Evolutionary conservation across 2,888 invertebrate genomes (phyloP).

Genomic region (Leptinotarsa rubiginosa): DNA sequence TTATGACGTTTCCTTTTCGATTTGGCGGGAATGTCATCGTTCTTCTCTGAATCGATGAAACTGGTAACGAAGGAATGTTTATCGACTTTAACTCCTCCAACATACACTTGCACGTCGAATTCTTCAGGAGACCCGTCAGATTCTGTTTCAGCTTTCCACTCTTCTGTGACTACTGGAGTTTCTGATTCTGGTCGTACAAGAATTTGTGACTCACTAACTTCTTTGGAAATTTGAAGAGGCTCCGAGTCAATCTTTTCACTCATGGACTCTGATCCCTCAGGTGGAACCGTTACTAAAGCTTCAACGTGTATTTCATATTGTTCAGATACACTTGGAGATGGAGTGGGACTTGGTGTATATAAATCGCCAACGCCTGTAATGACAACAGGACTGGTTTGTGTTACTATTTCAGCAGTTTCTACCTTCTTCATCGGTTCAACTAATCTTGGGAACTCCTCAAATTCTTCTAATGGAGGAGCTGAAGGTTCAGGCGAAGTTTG

Average conservation of each 20-base stretch:
- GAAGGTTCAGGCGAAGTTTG: slow-evolving; percentile 50
- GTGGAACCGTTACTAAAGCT: slow-evolving; percentile 71
- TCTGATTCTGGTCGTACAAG: slow-evolving; percentile 25
- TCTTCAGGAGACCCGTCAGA: slow-evolving; percentile 55
- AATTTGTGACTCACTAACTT: slow-evolving; percentile 33
- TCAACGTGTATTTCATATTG: slow-evolving; percentile 73
- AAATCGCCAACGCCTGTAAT: slow-evolving; percentile 58
- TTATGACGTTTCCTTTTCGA: slow-evolving; percentile 46
- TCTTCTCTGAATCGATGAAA: slow-evolving; percentile 53
- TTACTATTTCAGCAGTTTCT: slow-evolving; percentile 62
- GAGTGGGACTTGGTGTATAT: slow-evolving; percentile 44
- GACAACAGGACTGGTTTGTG: slow-evolving; percentile 74
- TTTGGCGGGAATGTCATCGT: slow-evolving; percentile 49
- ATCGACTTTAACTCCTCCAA: slow-evolving; percentile 55
- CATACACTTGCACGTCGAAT: slow-evolving; percentile 56
- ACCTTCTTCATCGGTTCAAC: slow-evolving; percentile 51
- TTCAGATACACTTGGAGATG: slow-evolving; percentile 52
- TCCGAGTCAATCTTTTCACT: slow-evolving; percentile 31
- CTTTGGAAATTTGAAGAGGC: slow-evolving; percentile 1
- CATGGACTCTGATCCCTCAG: slow-evolving; percentile 49
- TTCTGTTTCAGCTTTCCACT: slow-evolving; percentile 17
- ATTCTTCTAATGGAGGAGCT: slow-evolving; percentile 37
- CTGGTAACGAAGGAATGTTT: slow-evolving; percentile 48
- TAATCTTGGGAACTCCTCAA: not conserved
- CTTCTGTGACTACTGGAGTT: not conserved